Conservation (phyloP, 2,797 vertebrate species). For the Coccyzus lansbergi region DNA sequence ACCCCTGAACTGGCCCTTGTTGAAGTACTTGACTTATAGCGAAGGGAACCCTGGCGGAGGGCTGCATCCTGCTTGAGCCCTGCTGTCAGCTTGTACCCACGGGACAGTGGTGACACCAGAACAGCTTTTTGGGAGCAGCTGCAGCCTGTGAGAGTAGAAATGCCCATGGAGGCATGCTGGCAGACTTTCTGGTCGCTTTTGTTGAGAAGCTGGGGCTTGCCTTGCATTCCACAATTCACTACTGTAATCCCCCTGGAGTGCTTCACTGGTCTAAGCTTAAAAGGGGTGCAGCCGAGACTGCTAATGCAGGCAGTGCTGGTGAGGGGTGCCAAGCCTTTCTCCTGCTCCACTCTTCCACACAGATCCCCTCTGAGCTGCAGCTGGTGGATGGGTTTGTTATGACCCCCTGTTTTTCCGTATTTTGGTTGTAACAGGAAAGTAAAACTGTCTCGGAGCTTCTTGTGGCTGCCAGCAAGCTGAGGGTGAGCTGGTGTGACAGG, state of each 20-base stretch:
- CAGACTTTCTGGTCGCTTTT: constrained; percentile 46
- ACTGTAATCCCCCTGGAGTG: constrained; percentile 42
- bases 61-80: background rate
- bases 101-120: background rate
- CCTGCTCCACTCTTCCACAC: background rate
- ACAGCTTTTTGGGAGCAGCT: constrained; percentile 17
- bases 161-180: background rate
- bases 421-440: background rate
- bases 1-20: background rate
- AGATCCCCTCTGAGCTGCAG: no score
- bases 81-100: background rate
- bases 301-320: constrained; percentile 17
- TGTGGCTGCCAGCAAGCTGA: constrained; percentile 37
- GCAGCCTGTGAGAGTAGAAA: constrained; percentile 23
- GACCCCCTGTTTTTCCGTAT: no score
- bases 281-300: constrained; percentile 32
- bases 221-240: constrained; percentile 49
- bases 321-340: background rate
- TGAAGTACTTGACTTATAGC: background rate
- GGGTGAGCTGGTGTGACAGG: background rate
- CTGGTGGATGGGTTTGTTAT: no score
- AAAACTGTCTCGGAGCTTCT: background rate
- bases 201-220: constrained; percentile 25
- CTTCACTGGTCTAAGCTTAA: background rate
- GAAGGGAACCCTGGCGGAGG: background rate